Evolutionary conservation across 2,888 invertebrate genomes (phyloP).

Genomic region (Pseudolycoriella hygida): DNA sequence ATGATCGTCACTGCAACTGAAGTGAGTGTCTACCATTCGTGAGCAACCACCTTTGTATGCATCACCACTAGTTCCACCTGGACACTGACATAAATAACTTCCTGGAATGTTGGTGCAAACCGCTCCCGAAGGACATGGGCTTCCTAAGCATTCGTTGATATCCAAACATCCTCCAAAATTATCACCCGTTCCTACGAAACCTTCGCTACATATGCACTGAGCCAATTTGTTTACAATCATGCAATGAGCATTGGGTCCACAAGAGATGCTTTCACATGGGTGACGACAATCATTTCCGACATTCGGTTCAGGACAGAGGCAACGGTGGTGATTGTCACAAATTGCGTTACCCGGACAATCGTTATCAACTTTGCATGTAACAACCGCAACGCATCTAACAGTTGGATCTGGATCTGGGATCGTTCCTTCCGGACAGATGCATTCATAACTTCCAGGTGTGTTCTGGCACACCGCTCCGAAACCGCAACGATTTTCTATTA

Average conservation of each 20-base stretch:
- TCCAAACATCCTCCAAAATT: conserved; percentile 60
- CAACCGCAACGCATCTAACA: conserved; percentile 64
- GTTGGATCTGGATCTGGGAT: conserved; percentile 71
- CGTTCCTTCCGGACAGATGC: conserved; percentile 65
- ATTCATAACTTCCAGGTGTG: conserved; percentile 54
- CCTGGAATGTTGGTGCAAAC: conserved; percentile 81
- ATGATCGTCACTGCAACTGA: conserved; percentile 51
- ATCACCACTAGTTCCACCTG: conserved; percentile 62
- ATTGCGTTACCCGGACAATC: conserved; percentile 83
- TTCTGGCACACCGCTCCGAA: conserved; percentile 66
- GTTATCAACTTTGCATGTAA: conserved; percentile 52
- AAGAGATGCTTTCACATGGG: conserved; percentile 37
- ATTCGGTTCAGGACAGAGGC: conserved; percentile 80
- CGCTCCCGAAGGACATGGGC: conserved; percentile 69
- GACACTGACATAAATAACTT: conserved; percentile 73
- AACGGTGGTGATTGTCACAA: conserved; percentile 59
- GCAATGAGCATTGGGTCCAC: conserved; percentile 78
- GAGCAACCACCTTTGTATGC: conserved; percentile 63
- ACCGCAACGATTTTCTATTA: conserved; percentile 53
- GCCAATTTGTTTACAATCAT: conserved; percentile 68
- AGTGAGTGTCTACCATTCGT: conserved; percentile 37
- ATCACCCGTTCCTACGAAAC: conserved; percentile 48
- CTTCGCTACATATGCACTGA: conserved; percentile 66
- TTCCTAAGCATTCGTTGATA: conserved; percentile 70
- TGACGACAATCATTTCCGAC: conserved; percentile 78